These are phyloP conservation scores for Hydrotaea diabolus DNA, from an alignment of 2,888 invertebrate genomes.

Conservation along the genomic window DNA sequence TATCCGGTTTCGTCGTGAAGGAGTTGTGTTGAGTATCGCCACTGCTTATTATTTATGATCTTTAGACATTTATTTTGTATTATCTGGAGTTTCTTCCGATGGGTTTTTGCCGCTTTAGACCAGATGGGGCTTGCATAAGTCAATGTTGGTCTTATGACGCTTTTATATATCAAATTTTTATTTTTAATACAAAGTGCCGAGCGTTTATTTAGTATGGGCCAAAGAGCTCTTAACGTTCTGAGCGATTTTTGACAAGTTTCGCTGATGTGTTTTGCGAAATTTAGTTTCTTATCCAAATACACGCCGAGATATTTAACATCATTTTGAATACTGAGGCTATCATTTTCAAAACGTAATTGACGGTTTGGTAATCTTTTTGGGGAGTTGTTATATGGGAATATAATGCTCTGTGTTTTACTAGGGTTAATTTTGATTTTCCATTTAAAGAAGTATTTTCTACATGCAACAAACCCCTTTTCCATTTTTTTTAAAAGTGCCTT, in stretches of 20 bases:
- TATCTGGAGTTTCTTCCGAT: too few species aligned
- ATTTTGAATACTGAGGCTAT: background rate
- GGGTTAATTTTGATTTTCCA: conserved; percentile 46
- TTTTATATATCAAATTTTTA: background rate
- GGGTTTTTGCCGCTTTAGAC: too few species aligned
- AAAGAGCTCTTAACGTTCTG: conserved; percentile 1
- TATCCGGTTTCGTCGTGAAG: too few species aligned
- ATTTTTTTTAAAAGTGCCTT: conserved; percentile 33
- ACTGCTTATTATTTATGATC: too few species aligned
- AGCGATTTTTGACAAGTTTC: conserved; percentile 18
- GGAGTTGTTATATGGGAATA: conserved; percentile 42
- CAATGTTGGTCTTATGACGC: too few species aligned
- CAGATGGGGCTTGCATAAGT: too few species aligned
- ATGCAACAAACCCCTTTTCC: background rate
- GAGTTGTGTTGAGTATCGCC: too few species aligned
- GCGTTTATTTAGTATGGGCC: conserved; percentile 23
- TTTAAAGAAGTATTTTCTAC: conserved; percentile 39
- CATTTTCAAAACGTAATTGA: background rate
- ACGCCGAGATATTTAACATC: conserved; percentile 7
- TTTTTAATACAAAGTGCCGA: conserved; percentile 12
- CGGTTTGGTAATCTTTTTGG: conserved; percentile 23
- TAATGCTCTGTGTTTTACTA: conserved; percentile 30
- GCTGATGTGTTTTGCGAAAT: background rate
- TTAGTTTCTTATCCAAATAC: background rate
- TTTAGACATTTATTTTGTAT: too few species aligned